These are phyloP conservation scores for Epiblema foenella DNA, from an alignment of 2,888 invertebrate species.

Conservation along the genomic window DNA sequence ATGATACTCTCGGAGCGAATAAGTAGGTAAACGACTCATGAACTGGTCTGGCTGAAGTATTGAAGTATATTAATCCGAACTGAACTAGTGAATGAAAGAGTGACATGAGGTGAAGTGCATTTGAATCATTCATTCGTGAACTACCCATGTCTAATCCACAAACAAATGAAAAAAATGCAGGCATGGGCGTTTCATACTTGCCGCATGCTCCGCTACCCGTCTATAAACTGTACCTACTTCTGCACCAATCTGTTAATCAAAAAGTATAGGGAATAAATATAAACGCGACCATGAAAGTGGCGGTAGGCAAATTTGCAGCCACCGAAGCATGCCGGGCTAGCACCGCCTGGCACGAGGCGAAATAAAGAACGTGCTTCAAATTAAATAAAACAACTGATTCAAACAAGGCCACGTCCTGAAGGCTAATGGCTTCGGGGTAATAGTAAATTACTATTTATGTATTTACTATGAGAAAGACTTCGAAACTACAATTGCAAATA, in stretches of 20 bases:
- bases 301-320: conserved; percentile 23
- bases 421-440: conserved; percentile 1
- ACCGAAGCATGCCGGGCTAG: conserved; percentile 11
- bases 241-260: not conserved
- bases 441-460: conserved; percentile 12
- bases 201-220: not conserved
- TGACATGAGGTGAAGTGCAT: too few species aligned
- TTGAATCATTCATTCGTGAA: too few species aligned
- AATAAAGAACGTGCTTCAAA: conserved; percentile 37
- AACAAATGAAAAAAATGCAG: too few species aligned
- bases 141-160: too few species aligned
- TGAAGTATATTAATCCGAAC: too few species aligned
- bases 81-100: too few species aligned
- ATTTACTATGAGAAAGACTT: conserved; percentile 11
- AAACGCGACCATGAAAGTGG: conserved; percentile 11
- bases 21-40: too few species aligned
- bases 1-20: too few species aligned
- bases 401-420: conserved; percentile 34
- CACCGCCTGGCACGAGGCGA: conserved; percentile 29
- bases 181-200: not conserved
- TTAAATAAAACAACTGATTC: conserved; percentile 41
- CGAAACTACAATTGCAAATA: not conserved
- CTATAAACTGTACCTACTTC: not conserved
- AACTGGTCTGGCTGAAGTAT: too few species aligned
- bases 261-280: conserved; percentile 5